Evolutionary conservation across 2,113 vertebrate species (phyloP).

Genomic region (Ahaetulla prasina): DNA sequence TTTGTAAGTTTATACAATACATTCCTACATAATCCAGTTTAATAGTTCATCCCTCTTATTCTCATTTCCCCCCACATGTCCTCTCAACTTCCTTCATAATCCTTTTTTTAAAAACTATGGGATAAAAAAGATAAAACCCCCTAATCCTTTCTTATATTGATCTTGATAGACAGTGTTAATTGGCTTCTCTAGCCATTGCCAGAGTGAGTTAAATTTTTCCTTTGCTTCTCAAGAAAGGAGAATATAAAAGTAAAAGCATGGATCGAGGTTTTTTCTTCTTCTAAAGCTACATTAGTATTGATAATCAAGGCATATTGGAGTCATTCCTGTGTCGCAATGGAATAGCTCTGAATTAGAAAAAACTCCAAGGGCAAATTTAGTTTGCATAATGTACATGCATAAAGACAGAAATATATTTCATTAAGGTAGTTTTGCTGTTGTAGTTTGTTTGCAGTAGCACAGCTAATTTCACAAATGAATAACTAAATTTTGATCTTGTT

Average conservation of each 20-base stretch:
- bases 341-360: not conserved
- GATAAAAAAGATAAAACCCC: not conserved
- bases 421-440: not conserved
- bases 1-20: not conserved
- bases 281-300: not conserved
- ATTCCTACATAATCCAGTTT: not conserved
- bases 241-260: not conserved
- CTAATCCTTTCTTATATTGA: slow-evolving; percentile 15
- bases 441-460: not conserved
- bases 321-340: not conserved
- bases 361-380: not conserved
- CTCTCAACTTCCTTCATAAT: not conserved
- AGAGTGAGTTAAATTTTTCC: not conserved
- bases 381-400: not conserved
- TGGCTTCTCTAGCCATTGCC: slow-evolving; percentile 1
- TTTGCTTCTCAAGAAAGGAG: not conserved
- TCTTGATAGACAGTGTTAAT: slow-evolving; percentile 11
- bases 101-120: not conserved
- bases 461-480: not conserved
- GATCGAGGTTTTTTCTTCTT: not conserved
- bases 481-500: not conserved
- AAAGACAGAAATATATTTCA: not conserved
- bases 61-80: not conserved
- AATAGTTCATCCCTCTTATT: not conserved
- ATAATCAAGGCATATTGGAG: not conserved